Conservation (phyloP, 2,888 invertebrate genomes). For the Cylloceria caligata region DNA sequence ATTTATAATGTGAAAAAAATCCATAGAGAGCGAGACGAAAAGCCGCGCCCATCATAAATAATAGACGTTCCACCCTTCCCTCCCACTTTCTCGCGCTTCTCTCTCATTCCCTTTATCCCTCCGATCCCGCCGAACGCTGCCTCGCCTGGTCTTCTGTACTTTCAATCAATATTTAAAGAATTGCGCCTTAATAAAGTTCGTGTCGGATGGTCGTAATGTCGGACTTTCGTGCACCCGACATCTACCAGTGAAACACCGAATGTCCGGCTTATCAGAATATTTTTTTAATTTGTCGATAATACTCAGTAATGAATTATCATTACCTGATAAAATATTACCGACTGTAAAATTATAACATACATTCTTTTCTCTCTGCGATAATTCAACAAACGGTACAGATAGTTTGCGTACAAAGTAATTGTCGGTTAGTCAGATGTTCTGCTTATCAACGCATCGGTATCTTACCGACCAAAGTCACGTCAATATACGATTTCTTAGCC, state of each 20-base stretch:
- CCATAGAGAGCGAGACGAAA: conserved; percentile 81
- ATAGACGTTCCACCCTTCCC: conserved; percentile 79
- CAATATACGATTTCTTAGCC: no score
- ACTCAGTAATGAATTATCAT: background rate
- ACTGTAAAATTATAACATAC: background rate
- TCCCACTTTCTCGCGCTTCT: conserved; percentile 77
- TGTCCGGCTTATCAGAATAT: background rate
- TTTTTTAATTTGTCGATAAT: conserved; percentile 19
- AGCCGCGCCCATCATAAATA: conserved; percentile 83
- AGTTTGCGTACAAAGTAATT: background rate
- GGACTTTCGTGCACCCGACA: conserved; percentile 60
- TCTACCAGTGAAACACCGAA: conserved; percentile 50
- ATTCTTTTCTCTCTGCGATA: background rate
- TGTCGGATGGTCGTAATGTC: conserved; percentile 75
- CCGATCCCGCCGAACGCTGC: conserved; percentile 67
- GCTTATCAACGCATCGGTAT: background rate
- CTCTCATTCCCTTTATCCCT: conserved; percentile 72
- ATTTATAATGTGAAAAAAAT: conserved; percentile 81
- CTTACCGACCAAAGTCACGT: background rate
- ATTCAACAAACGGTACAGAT: background rate
- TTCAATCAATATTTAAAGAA: conserved; percentile 84
- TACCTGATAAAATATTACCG: background rate
- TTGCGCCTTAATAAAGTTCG: conserved; percentile 83
- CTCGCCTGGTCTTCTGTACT: conserved; percentile 72
- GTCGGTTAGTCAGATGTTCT: background rate